Evolutionary conservation across 2,888 invertebrate species (phyloP).

Genomic region (Dicranocentrus wangi): DNA sequence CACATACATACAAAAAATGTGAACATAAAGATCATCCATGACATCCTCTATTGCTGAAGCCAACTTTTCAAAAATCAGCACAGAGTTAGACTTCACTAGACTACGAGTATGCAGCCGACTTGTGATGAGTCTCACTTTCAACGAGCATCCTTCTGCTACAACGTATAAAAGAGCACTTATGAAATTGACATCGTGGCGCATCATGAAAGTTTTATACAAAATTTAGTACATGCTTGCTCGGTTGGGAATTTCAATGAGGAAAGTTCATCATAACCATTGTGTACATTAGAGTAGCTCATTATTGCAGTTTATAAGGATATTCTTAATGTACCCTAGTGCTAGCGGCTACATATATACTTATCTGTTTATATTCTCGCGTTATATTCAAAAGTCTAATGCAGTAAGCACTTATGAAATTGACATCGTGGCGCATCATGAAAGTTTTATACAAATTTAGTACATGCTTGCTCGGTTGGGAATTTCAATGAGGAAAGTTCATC

Average conservation of each 20-base stretch:
- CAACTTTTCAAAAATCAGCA: conserved; percentile 15
- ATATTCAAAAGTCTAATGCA: no score
- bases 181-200: no score
- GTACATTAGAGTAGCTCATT: neutral
- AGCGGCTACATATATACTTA: neutral
- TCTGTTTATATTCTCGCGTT: neutral
- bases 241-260: neutral
- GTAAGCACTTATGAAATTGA: no score
- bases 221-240: no score
- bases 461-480: neutral
- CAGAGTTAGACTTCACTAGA: no score
- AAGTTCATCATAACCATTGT: conserved; percentile 22
- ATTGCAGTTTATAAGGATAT: neutral
- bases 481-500: conserved; percentile 18
- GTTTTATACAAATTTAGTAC: no score
- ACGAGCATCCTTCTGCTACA: no score
- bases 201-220: no score
- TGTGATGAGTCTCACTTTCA: no score
- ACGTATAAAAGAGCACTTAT: no score
- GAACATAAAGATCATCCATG: conserved; percentile 30
- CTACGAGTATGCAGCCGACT: no score
- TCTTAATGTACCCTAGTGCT: neutral
- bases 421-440: no score
- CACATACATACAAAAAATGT: conserved; percentile 4
- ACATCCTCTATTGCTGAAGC: conserved; percentile 18